Percentiles rank a stretch among this genome's conserved stretches.
These are phyloP conservation scores for Bettongia penicillata DNA, from an alignment of 2,113 vertebrate species.

Conservation along the genomic window DNA sequence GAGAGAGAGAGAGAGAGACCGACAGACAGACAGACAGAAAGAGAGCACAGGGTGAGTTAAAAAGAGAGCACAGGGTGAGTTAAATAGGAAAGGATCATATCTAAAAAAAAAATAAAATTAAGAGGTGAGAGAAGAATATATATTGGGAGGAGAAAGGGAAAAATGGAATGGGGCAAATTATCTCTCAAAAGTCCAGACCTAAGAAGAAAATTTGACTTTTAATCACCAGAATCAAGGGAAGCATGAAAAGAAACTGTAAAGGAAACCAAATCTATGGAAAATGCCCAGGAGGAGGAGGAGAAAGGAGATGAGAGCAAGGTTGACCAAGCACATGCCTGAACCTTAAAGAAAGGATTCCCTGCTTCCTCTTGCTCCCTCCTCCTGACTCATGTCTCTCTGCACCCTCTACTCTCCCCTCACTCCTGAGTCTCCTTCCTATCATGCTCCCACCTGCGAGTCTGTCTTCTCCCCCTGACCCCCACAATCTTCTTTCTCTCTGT, in stretches of 20 bases:
- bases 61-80: too few species aligned
- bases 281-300: constrained; percentile 90
- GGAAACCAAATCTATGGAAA: constrained; percentile 96
- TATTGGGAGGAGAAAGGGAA: too few species aligned
- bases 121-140: too few species aligned
- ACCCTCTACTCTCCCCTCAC: constrained; percentile 75
- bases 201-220: too few species aligned
- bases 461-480: constrained; percentile 82
- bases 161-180: too few species aligned
- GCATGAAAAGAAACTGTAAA: constrained; percentile 91
- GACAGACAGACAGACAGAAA: too few species aligned
- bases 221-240: too few species aligned
- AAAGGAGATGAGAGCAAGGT: constrained; percentile 92
- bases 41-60: too few species aligned
- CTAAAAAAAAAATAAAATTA: too few species aligned
- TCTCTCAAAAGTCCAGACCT: too few species aligned
- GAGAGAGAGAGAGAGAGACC: too few species aligned
- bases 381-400: constrained; percentile 85
- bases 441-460: constrained; percentile 85
- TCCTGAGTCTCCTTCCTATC: constrained; percentile 78
- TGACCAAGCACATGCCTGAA: constrained; percentile 93
- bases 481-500: constrained; percentile 95
- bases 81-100: too few species aligned
- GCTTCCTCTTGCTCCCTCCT: constrained; percentile 89
- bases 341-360: constrained; percentile 89